Base-by-base conservation (phyloP, 2,888 invertebrate genomes). In the Oscheius sp. region DNA sequence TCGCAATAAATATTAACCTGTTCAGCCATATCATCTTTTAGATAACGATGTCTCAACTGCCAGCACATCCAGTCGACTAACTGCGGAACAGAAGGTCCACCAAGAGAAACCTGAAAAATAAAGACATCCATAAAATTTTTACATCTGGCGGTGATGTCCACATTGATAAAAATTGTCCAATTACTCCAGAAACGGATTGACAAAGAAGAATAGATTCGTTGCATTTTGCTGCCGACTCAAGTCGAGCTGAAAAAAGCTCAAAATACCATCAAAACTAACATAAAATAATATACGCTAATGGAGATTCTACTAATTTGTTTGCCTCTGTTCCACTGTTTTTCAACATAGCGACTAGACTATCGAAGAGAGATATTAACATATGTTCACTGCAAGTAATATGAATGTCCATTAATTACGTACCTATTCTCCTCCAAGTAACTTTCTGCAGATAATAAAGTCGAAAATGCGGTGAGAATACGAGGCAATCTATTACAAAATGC, bases 131-230 rank as follows among this genome's bases (percentile, higher is more conserved):
- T 33, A 20, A 6, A 62, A 20, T n/a, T 44, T 57, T 30, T 1
- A 59, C 67, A 22, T 59, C 47, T 2, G 47, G 38, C 5, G 22
- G n/a, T 12, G 28, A 0, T 9, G 9, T 69, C 72, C 36, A 71
- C 14, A 56, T 50, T 17, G 77, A 71, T 4, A 80, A 65, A 26
- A 72, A 59, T 57, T 79, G 75, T 20, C 80, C 80, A 24, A 81
- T 70, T 8, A 81, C 64, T 8, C 66, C 70, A 2, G 77, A 73
- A 22, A 78, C 70, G 5, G 77, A 71, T 2, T 54, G 26, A 44
- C 72, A 72, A 12, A 80, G 47, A 8, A 26, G 56, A 1, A 63
- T 24, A 1, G 77, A 75, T 28, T 75, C 73, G 14, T 63, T 68
- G 22, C 80, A 80, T 62, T 73, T 73, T 41, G 61, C 57, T 0